Evolutionary conservation across 2,113 vertebrate species (phyloP), one percentile per base, ranked within the genome.

Genomic region (Ochotona princeps): DNA sequence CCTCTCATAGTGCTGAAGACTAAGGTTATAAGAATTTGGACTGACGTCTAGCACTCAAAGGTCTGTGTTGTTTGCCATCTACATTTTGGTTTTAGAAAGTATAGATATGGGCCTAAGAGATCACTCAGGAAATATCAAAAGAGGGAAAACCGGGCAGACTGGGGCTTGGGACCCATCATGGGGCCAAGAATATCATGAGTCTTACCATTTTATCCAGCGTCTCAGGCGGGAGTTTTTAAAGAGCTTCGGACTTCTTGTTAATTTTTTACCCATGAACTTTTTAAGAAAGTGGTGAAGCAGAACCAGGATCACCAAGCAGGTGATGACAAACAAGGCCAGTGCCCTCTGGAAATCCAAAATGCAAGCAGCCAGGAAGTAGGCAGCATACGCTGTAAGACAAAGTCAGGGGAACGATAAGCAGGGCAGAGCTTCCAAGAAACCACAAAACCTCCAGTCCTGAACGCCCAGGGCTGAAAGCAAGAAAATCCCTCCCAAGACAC

Each of bases 301-400:
- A 57, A 97, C 92, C 76, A 98, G 95, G 80, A 98, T 72, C 14
- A 96, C 98, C 94, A 99, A 79, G 76, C 97, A 97, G 23, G 99
- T 99, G 0, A 99, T 97, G 91, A 99, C 88, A 0, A 99, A 98
- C 93, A 99, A 98, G 76, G 98, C 98, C 26, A 98, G 95, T 11
- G 99, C 99, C 92, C 98, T 98, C 74, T 98, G 97, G 96, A 99
- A 99, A 96, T 99, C 91, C 96, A 99, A 90, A 38, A 98, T 98
- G 94, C 99, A 99, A 66, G 99, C 99, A 11, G 97, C 97, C 78
- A 99, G 97, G 91, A 99, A 98, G 97, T 98, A 99, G 21, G 98
- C 98, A 89, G 99, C 83, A 93, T 99, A 99, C 17, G 98, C 99
- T 97, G 66, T 72, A 44, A 89, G 87, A 96, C 94, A 85, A 79